phyloP scores from a whole-genome alignment of 1,140 invertebrate species.

The Achatina immaculata region DNA sequence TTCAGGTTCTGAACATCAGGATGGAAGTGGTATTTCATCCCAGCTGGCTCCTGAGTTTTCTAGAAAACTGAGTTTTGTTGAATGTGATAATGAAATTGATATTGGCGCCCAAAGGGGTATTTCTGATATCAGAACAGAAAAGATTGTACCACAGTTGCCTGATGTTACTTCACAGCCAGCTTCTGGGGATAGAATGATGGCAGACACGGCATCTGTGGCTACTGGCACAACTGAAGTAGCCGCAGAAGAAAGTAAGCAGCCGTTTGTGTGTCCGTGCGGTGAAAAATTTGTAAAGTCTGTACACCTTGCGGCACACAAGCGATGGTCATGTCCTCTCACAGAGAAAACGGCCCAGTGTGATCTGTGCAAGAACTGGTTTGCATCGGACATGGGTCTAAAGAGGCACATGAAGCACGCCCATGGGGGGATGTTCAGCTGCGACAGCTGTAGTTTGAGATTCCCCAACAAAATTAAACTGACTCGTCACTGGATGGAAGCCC shows the following conservation, averaged over 20 bases:
- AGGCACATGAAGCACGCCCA: constrained; percentile 36
- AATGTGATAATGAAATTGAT: constrained; percentile 6
- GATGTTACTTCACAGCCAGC: not conserved
- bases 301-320: constrained; percentile 27
- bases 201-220: not conserved
- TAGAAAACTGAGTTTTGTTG: constrained; percentile 26
- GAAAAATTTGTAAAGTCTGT: constrained; percentile 33
- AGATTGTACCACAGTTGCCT: not conserved
- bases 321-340: constrained; percentile 26
- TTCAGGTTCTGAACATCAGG: not conserved
- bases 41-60: constrained; percentile 33
- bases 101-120: not conserved
- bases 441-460: constrained; percentile 12
- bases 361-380: constrained; percentile 28
- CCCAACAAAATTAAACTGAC: constrained; percentile 31
- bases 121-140: not conserved
- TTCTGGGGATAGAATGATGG: not conserved
- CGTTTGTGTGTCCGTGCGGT: constrained; percentile 4
- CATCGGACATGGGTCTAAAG: constrained; percentile 20
- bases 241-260: not conserved
- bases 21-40: not conserved
- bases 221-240: not conserved
- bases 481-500: constrained; percentile 28
- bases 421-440: constrained; percentile 24
- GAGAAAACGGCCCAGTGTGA: constrained; percentile 34